phyloP scores from a whole-genome alignment of 2,797 vertebrate species.

The Muraenolepis orangiensis region DNA sequence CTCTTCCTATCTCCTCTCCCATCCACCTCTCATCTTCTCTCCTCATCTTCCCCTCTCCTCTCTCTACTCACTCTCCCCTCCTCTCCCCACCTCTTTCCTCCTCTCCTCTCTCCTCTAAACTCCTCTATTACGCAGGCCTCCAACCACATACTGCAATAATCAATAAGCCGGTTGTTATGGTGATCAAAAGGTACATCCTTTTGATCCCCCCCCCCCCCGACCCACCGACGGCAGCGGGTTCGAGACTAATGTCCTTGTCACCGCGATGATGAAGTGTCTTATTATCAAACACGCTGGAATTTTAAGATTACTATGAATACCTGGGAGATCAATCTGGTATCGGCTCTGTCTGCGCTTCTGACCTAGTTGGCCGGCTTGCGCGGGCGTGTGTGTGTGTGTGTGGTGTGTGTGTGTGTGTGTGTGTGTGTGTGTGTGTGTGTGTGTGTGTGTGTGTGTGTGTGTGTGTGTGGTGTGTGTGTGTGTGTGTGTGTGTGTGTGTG shows the following conservation, averaged over 20 bases:
- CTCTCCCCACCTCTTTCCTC: neutral
- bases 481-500: neutral
- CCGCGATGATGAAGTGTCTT: constrained; percentile 63
- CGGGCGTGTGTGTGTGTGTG: constrained; percentile 15
- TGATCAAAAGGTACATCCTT: constrained; percentile 55
- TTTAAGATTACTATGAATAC: constrained; percentile 63
- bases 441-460: constrained; percentile 3
- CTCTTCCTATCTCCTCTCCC: neutral
- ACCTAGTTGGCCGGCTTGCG: constrained; percentile 35
- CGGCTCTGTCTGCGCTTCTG: constrained; percentile 33
- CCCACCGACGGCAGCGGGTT: constrained; percentile 36
- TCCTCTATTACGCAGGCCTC: constrained; percentile 24
- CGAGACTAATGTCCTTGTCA: constrained; percentile 61
- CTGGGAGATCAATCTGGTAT: constrained; percentile 54
- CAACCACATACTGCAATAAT: constrained; percentile 44
- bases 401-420: constrained; percentile 12
- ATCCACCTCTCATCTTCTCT: constrained; percentile 5
- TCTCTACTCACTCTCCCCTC: neutral
- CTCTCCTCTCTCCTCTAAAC: neutral
- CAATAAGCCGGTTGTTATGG: constrained; percentile 62
- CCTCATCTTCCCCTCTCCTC: constrained; percentile 4
- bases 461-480: neutral
- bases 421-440: constrained; percentile 1
- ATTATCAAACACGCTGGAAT: constrained; percentile 61
- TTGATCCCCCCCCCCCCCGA: neutral